A percentile compares a stretch with the other conserved stretches of the same genome.
phyloP scores from a whole-genome alignment of 1,140 invertebrate genomes.

The Calephelis virginiensis region DNA sequence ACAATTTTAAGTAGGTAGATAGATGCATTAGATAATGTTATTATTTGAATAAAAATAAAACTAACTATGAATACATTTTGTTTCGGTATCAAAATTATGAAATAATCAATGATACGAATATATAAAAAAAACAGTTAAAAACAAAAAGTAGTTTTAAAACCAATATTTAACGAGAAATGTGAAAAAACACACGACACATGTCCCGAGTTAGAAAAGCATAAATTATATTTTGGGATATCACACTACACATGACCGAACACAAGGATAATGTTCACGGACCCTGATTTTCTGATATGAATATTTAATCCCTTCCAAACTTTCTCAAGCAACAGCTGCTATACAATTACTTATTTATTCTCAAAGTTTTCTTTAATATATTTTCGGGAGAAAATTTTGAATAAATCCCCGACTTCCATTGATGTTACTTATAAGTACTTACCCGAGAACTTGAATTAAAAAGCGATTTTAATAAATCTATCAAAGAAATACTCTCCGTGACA shows the following conservation, averaged over 20 bases:
- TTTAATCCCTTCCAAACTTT: constrained; percentile 10
- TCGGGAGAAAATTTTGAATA: background rate
- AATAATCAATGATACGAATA: too few species aligned
- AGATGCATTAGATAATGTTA: too few species aligned
- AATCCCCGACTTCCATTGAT: background rate
- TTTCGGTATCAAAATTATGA: too few species aligned
- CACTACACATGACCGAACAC: background rate
- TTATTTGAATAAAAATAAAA: too few species aligned
- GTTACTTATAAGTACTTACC: constrained; percentile 1
- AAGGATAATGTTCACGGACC: background rate
- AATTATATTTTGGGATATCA: background rate
- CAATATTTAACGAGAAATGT: too few species aligned
- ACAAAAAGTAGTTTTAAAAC: too few species aligned
- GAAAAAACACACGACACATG: too few species aligned
- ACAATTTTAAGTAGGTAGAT: too few species aligned
- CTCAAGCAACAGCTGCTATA: constrained; percentile 6
- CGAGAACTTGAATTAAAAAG: background rate
- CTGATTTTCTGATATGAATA: constrained; percentile 10
- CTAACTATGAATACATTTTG: too few species aligned
- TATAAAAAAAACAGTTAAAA: too few species aligned
- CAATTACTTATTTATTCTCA: constrained; percentile 12
- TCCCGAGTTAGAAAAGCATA: background rate
- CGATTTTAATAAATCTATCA: background rate
- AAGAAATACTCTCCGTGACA: background rate
- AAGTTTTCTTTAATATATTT: constrained; percentile 4